Evolutionary conservation across 30 jellyfish, hydroid and myxozoan species (phyloP).

Genomic region (Pseudorhiza aurosa): DNA sequence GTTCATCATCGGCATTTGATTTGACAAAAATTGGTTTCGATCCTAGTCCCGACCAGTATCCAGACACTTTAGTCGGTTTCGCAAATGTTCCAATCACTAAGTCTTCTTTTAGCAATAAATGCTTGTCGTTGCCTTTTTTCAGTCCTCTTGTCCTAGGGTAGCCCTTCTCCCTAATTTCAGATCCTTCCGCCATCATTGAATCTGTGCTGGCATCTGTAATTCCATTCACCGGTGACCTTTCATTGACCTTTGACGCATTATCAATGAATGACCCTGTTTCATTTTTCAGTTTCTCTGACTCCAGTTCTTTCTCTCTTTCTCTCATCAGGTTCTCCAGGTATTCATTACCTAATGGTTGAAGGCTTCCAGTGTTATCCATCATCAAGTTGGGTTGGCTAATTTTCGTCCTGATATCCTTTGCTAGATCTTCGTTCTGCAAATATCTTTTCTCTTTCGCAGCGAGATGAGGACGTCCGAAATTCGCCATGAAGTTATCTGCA

Average conservation of each 20-base stretch:
- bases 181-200: neutral
- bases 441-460: conserved; percentile 19
- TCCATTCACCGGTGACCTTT: neutral
- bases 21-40: conserved; percentile 90
- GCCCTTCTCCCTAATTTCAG: neutral
- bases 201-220: too few species aligned
- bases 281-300: too few species aligned
- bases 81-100: conserved; percentile 48
- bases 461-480: conserved; percentile 53
- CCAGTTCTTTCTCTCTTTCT: too few species aligned
- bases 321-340: conserved; percentile 27
- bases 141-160: neutral
- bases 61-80: conserved; percentile 70
- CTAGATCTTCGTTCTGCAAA: conserved; percentile 22
- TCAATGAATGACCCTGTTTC: neutral
- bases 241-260: neutral
- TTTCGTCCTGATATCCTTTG: conserved; percentile 1
- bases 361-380: conserved; percentile 23
- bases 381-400: neutral
- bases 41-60: conserved; percentile 96
- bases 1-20: neutral
- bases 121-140: neutral
- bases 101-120: neutral
- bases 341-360: conserved; percentile 54
- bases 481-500: conserved; percentile 74